Evolutionary conservation across 2,797 vertebrate species (phyloP).

Genomic region (Pseudochirops corinnae): DNA sequence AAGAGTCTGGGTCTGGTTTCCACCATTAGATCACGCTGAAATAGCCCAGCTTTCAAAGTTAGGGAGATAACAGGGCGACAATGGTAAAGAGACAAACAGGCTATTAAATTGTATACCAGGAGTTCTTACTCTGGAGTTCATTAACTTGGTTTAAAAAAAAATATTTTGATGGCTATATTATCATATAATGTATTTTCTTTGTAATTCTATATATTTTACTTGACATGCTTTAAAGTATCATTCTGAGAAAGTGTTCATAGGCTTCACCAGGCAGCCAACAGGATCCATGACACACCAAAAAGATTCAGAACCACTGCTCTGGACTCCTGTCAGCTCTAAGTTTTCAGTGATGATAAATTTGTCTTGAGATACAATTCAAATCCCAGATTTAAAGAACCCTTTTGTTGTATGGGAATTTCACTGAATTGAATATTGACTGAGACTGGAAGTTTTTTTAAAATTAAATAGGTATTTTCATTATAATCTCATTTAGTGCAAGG

Average conservation of each 20-base stretch:
- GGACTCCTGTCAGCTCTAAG: background rate
- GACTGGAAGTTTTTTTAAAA: background rate
- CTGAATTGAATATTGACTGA: background rate
- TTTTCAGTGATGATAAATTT: conserved; percentile 1
- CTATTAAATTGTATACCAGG: background rate
- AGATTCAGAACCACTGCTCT: background rate
- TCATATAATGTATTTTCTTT: background rate
- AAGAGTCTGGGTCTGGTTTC: background rate
- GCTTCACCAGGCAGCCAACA: background rate
- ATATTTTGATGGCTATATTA: background rate
- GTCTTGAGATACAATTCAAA: background rate
- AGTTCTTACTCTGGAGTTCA: background rate
- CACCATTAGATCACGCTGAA: background rate
- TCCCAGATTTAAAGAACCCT: background rate
- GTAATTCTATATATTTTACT: background rate
- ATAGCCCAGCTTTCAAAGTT: background rate
- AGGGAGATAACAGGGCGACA: background rate
- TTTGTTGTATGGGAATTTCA: background rate
- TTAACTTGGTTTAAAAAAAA: background rate
- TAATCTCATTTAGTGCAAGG: background rate
- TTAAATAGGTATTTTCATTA: background rate
- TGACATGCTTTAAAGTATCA: background rate
- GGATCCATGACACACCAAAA: background rate
- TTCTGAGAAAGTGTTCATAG: background rate
- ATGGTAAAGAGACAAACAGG: background rate